Evolutionary conservation across 2,797 vertebrate species (phyloP).

Genomic region (Acanthornis magna): DNA sequence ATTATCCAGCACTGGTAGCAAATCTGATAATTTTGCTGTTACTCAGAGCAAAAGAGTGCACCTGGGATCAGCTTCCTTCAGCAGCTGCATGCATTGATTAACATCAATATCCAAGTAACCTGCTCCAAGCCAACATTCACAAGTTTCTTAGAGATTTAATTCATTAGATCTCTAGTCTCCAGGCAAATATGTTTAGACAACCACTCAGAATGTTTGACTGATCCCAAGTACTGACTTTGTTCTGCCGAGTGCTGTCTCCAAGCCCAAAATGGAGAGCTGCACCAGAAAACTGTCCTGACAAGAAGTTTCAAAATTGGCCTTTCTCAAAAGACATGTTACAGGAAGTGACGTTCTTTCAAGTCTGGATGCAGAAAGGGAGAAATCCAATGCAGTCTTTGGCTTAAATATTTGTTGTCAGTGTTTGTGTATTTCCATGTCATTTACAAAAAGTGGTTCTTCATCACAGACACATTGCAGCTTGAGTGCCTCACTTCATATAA

Average conservation of each 20-base stretch:
- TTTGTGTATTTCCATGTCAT: neutral
- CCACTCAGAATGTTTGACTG: neutral
- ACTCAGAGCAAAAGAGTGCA: neutral
- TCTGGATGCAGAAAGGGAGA: neutral
- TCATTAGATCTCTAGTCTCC: neutral
- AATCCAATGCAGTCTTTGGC: neutral
- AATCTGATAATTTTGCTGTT: neutral
- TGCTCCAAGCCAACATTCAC: neutral
- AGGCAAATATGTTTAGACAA: neutral
- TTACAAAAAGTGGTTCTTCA: neutral
- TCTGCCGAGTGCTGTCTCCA: neutral
- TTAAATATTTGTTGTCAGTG: neutral
- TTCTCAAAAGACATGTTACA: neutral
- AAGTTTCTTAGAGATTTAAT: neutral
- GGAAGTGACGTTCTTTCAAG: neutral
- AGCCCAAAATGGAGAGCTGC: neutral
- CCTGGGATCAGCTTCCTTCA: neutral
- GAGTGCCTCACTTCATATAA: neutral
- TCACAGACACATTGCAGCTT: neutral
- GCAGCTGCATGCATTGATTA: neutral
- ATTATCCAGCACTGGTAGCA: neutral
- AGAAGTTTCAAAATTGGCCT: neutral
- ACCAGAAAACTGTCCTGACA: neutral
- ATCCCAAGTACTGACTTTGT: neutral
- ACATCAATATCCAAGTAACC: neutral